A percentile compares a stretch with the other conserved stretches of the same genome.
Conservation (phyloP, 2,888 invertebrate genomes). For the Plusia festucae region DNA sequence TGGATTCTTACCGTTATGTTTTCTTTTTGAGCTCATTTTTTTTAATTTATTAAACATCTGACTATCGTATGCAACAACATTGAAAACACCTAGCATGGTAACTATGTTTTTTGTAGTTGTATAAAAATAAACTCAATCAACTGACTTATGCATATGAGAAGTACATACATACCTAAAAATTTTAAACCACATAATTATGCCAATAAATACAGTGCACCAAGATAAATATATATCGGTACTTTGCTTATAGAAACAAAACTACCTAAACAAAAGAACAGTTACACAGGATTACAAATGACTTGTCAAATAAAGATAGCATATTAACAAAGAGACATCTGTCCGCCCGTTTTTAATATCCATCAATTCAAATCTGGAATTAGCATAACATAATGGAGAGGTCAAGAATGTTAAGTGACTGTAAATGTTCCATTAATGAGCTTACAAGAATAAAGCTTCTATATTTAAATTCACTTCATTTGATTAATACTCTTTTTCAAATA, state of each 20-base stretch:
- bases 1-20: constrained; percentile 20
- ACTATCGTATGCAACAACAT: background rate
- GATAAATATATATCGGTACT: background rate
- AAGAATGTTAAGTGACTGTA: constrained; percentile 50
- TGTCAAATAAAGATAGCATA: constrained; percentile 38
- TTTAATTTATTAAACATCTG: background rate
- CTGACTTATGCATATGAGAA: too few relatives aligned
- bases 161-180: too few relatives aligned
- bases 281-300: constrained; percentile 33
- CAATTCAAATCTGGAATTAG: constrained; percentile 60
- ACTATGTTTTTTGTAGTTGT: too few relatives aligned
- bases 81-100: too few relatives aligned
- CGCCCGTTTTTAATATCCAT: constrained; percentile 48
- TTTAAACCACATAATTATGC: too few relatives aligned
- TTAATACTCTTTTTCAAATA: background rate
- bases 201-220: too few relatives aligned
- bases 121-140: too few relatives aligned
- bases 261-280: constrained; percentile 24
- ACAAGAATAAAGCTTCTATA: constrained; percentile 1
- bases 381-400: constrained; percentile 64
- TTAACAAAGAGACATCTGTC: constrained; percentile 47
- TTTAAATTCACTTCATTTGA: background rate
- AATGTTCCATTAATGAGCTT: constrained; percentile 46
- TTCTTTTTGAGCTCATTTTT: background rate
- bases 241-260: constrained; percentile 18